Evolutionary conservation across 2,797 vertebrate genomes (phyloP), one percentile per base, ranked within the genome.

Genomic region (Silurus lanzhouensis): DNA sequence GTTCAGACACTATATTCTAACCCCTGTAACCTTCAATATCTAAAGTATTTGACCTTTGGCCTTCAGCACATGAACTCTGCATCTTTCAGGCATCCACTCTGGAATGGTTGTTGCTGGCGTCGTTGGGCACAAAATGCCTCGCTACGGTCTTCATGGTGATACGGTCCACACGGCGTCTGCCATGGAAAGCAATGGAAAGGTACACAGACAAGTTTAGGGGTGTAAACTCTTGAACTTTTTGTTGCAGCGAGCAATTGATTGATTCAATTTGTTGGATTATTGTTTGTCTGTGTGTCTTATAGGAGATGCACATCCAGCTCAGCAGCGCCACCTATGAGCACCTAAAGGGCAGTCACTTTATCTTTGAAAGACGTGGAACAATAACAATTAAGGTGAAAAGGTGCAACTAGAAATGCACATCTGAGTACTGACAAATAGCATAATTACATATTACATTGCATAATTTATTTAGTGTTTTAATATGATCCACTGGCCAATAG

Each of bases 151-250:
- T 25, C 94, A 95, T 9, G 94, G 95, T 1, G 95, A 95, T 89
- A 95, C 94, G 0, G 94, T 96, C 44, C 94, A 95, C 91, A 94
- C 94, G 0, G 95, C 94, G 1, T 96, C 95, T 14, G 94, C 95
- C 82, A 95, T 95, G 95, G 94, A 95, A 91, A 95, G 94, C 90
- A 95, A 94, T 8, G 94, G 94, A 85, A 95, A 95, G 91, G 93
- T 94, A 12, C 31, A 38, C 5, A 72, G 20, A 10, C 10, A 31
- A 63, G 38, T 48, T 15, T 31, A 78, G 60, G n/a, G 38, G 76
- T 46, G 19, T 78, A 20, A 31, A 52, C 10, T 15, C 17, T 57
- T 27, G 25, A 38, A 61, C 22, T 2, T 79, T 79, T 70, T 70
- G 48, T 68, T 82, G 48, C 10, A n/a, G 8, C 5, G 8, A 44